Conservation (phyloP, 2,797 vertebrate species). For the Anisognathus igniventris region DNA sequence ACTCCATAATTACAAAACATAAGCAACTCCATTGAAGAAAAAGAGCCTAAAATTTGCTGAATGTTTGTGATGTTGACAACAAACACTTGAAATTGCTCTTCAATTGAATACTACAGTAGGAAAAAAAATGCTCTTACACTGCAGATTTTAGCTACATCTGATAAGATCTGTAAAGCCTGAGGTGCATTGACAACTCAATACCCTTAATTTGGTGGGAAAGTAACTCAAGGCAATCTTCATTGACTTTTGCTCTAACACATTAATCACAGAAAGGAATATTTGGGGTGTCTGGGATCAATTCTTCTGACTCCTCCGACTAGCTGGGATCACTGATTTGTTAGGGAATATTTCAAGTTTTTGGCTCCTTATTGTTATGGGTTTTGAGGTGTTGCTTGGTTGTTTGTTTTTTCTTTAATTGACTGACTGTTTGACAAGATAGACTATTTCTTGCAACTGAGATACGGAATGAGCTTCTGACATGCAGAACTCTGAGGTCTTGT, state of each 20-base stretch:
- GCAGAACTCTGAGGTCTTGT: background rate
- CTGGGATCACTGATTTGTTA: background rate
- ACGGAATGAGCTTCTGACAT: background rate
- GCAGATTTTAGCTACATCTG: background rate
- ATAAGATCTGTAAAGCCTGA: background rate
- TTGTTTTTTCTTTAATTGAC: background rate
- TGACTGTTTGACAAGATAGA: background rate
- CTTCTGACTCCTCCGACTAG: background rate
- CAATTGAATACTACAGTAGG: background rate
- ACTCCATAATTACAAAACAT: background rate
- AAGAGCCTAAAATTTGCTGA: background rate
- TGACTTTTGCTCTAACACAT: background rate
- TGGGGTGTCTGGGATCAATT: background rate
- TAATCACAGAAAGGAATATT: background rate
- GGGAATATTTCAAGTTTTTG: background rate
- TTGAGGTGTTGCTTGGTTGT: background rate
- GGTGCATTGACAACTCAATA: background rate
- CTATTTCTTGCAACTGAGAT: background rate
- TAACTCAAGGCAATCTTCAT: background rate
- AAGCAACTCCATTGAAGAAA: background rate
- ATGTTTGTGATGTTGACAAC: background rate
- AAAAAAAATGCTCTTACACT: background rate
- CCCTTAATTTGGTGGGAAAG: background rate
- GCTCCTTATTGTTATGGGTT: background rate
- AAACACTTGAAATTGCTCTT: background rate